Conservation (phyloP, 2,888 invertebrate species). For the Acanthosepion esculentum region DNA sequence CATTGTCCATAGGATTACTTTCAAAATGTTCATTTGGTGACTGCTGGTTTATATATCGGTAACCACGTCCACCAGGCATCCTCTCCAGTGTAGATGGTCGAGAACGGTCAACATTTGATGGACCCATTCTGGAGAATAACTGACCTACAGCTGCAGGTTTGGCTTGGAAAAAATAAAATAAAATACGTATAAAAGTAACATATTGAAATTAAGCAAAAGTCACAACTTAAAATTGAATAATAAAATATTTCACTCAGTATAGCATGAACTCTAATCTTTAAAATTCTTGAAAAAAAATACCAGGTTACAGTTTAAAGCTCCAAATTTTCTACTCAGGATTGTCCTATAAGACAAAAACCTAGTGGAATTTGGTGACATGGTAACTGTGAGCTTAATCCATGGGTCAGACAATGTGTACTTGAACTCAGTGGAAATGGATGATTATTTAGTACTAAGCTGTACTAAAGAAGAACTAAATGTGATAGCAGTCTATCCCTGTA, state of each 20-base stretch:
- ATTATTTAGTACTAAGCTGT: too few species aligned
- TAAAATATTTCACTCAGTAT: neutral
- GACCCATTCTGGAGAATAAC: conserved; percentile 45
- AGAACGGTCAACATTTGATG: conserved; percentile 46
- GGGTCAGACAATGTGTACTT: too few species aligned
- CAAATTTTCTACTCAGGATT: too few species aligned
- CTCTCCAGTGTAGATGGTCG: conserved; percentile 57
- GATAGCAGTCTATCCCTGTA: too few species aligned
- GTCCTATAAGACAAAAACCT: too few species aligned
- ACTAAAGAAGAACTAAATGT: too few species aligned
- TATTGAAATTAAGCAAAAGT: neutral
- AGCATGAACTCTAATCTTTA: too few species aligned
- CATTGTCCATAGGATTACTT: conserved; percentile 61
- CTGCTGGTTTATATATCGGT: conserved; percentile 64
- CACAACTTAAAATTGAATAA: neutral
- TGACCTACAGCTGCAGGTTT: conserved; percentile 34
- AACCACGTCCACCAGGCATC: conserved; percentile 61
- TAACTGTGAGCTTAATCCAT: too few species aligned
- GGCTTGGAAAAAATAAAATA: neutral
- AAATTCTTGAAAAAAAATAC: too few species aligned
- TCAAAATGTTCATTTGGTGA: conserved; percentile 52
- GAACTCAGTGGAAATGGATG: too few species aligned
- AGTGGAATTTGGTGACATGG: too few species aligned
- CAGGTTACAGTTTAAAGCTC: too few species aligned
- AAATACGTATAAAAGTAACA: neutral